Percentiles rank a stretch among this genome's conserved stretches.
phyloP scores from a whole-genome alignment of 1,140 invertebrate genomes.

The Trichoplusia ni region DNA sequence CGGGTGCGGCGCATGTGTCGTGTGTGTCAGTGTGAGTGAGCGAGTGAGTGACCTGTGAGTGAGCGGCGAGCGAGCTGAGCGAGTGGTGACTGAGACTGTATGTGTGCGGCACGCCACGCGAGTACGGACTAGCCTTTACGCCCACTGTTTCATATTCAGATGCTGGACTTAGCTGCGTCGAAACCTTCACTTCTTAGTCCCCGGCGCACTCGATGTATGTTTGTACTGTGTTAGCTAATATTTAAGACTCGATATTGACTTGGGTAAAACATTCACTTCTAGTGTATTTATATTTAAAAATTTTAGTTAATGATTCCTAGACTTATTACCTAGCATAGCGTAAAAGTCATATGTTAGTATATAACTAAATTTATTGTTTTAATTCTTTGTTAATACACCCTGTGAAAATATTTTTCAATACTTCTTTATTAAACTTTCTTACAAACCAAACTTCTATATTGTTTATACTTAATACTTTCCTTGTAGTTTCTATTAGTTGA shows the following conservation, averaged over 20 bases:
- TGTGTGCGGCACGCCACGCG: constrained; percentile 11
- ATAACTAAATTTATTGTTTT: constrained; percentile 80
- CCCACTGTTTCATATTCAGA: constrained; percentile 36
- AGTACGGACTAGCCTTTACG: constrained; percentile 23
- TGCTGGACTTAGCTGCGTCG: constrained; percentile 44
- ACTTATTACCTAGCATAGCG: constrained; percentile 74
- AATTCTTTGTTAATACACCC: constrained; percentile 75
- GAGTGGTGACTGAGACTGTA: constrained; percentile 20
- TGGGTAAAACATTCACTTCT: constrained; percentile 69
- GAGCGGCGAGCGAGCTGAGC: constrained; percentile 23
- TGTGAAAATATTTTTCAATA: constrained; percentile 79
- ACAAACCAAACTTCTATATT: constrained; percentile 54
- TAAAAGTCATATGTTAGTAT: constrained; percentile 78
- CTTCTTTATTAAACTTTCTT: constrained; percentile 80
- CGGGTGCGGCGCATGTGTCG: constrained; percentile 7
- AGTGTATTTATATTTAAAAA: constrained; percentile 79
- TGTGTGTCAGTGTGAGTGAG: constrained; percentile 22
- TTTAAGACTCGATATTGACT: constrained; percentile 63
- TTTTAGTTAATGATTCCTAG: constrained; percentile 78
- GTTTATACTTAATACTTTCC: background rate
- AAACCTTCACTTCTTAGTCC: constrained; percentile 41
- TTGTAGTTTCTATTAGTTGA: background rate
- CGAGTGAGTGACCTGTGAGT: constrained; percentile 12
- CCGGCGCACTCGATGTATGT: constrained; percentile 62
- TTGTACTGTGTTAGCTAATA: constrained; percentile 67